Conservation (phyloP, 37 sponge, comb jelly and placozoan species). For the Petrosia ficiformis region DNA sequence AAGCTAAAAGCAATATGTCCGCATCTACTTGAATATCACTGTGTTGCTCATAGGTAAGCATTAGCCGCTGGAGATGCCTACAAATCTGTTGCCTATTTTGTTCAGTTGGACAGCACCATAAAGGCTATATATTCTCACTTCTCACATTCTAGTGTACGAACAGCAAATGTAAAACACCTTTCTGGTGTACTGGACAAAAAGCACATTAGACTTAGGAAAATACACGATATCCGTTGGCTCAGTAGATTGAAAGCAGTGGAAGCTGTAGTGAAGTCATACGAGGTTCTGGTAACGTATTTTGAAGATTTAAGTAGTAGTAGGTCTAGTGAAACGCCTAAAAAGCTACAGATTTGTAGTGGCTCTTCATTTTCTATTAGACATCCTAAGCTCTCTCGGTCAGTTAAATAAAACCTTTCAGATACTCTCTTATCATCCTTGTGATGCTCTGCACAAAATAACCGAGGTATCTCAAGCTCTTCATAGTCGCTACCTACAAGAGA, state of each 20-base stretch:
- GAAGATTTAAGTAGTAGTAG: too few relatives aligned
- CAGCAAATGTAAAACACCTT: not conserved
- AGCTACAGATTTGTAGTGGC: too few relatives aligned
- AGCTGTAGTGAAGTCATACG: not conserved
- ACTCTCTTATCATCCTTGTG: not conserved
- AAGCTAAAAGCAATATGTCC: slow-evolving; percentile 1
- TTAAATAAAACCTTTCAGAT: slow-evolving; percentile 21
- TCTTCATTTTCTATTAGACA: too few relatives aligned
- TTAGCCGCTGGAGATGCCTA: slow-evolving; percentile 4
- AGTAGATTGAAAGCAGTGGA: slow-evolving; percentile 9
- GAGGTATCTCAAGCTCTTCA: not conserved
- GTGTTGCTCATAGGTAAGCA: slow-evolving; percentile 17
- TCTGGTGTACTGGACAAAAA: slow-evolving; percentile 1
- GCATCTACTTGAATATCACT: slow-evolving; percentile 14
- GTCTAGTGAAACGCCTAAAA: too few relatives aligned
- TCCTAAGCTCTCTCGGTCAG: too few relatives aligned
- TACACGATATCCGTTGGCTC: slow-evolving; percentile 16
- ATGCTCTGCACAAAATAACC: not conserved
- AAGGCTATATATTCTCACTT: slow-evolving; percentile 2
- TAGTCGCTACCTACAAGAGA: not conserved
- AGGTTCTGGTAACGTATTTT: not conserved
- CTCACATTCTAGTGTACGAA: slow-evolving; percentile 7
- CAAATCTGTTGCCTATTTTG: too few relatives aligned
- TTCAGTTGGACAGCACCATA: too few relatives aligned
- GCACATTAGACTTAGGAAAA: not conserved